These are phyloP conservation scores for Eristalis intricaria DNA, from an alignment of 2,888 invertebrate species.

Conservation along the genomic window DNA sequence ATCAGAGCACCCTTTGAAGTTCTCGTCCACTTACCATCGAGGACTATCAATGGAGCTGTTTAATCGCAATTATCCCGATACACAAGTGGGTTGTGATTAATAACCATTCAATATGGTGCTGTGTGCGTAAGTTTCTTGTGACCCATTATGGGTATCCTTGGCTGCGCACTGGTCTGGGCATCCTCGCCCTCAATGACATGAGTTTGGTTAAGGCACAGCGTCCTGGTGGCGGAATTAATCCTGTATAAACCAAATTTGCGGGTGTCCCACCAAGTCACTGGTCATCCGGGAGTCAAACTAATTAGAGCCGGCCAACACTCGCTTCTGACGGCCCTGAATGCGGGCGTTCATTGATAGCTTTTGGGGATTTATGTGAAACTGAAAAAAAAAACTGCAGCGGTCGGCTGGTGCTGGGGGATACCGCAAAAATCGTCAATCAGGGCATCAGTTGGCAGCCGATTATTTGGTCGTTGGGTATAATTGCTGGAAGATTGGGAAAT, in stretches of 20 bases:
- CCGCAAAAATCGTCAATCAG: conserved; percentile 1
- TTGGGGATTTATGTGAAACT: conserved; percentile 2
- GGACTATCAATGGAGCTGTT: conserved; percentile 23
- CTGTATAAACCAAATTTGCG: conserved; percentile 32
- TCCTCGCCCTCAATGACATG: background rate
- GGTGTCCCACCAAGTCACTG: background rate
- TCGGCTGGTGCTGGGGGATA: background rate
- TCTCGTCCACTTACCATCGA: background rate
- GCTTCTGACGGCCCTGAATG: no score
- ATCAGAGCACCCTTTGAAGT: background rate
- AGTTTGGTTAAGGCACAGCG: conserved; percentile 18
- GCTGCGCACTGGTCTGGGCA: background rate
- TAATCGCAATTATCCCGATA: conserved; percentile 10
- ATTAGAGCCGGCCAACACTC: conserved; percentile 32
- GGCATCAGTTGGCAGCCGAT: conserved; percentile 16
- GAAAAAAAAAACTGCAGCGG: conserved; percentile 30
- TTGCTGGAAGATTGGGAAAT: conserved; percentile 42
- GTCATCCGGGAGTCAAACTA: conserved; percentile 32
- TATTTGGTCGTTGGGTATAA: conserved; percentile 27
- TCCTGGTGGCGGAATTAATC: conserved; percentile 47
- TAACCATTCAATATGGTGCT: conserved; percentile 2
- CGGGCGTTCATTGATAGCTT: conserved; percentile 31
- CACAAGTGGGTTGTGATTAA: conserved; percentile 7
- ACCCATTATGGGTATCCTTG: conserved; percentile 4
- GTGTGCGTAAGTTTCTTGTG: conserved; percentile 3